These are phyloP conservation scores for Rhopalosiphum maidis DNA, from an alignment of 1,140 invertebrate species.

Conservation along the genomic window DNA sequence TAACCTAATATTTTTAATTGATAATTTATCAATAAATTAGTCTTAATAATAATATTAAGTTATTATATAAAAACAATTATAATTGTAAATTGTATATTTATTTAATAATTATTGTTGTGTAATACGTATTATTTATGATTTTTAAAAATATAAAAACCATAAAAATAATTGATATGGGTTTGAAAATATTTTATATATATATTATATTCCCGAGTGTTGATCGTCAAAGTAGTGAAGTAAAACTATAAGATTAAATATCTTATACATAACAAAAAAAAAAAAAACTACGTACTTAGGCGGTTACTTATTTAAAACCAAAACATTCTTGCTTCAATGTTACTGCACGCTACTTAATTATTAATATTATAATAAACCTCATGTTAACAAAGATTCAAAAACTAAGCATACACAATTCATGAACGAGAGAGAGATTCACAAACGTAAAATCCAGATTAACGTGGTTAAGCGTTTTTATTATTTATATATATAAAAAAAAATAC, in stretches of 20 bases:
- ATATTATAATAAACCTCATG: neutral
- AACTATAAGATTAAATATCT: neutral
- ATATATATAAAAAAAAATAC: neutral
- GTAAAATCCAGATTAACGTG: neutral
- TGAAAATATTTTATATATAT: neutral
- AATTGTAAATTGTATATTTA: no score
- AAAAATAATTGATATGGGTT: neutral
- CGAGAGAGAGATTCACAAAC: neutral
- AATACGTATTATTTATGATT: no score
- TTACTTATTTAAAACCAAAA: neutral
- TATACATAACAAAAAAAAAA: no score
- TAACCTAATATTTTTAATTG: neutral
- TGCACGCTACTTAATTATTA: neutral
- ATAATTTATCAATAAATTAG: neutral
- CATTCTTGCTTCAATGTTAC: neutral
- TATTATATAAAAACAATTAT: no score
- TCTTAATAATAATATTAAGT: neutral
- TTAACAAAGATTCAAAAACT: neutral
- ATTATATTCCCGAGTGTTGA: neutral
- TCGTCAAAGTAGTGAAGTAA: neutral
- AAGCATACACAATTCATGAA: neutral
- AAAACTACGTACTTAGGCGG: neutral
- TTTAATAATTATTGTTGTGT: no score
- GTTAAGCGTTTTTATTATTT: neutral
- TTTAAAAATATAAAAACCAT: no score